Percentiles rank a stretch among this genome's conserved stretches.
phyloP scores from a whole-genome alignment of 2,797 vertebrate species.

The Arremon aurantiirostris region DNA sequence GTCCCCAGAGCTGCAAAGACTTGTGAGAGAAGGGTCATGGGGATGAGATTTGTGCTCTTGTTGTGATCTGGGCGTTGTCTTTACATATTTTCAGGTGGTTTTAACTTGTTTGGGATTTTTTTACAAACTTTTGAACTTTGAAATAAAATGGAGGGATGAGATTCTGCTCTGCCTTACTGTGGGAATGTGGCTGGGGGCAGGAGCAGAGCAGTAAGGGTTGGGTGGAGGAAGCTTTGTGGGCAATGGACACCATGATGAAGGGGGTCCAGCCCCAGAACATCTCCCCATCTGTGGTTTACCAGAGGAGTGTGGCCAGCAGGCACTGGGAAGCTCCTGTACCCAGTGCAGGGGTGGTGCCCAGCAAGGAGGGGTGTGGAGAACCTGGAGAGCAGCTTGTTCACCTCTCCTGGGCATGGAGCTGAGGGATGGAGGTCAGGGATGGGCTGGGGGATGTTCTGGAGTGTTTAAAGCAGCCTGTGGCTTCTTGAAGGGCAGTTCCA shows the following conservation, averaged over 20 bases:
- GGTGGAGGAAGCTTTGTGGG: not conserved
- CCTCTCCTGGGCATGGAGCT: accelerated
- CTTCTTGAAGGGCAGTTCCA: not conserved
- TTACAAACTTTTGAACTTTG: not conserved
- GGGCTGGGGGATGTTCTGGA: not conserved
- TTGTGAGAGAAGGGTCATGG: not conserved
- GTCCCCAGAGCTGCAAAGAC: not conserved
- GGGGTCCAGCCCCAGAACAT: not conserved
- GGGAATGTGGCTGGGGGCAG: not conserved
- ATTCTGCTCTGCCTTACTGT: not conserved
- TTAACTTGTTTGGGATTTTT: not conserved
- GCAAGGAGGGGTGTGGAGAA: not conserved
- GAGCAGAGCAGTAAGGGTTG: accelerated
- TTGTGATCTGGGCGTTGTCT: accelerated
- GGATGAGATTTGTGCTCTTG: not conserved
- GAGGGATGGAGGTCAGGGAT: not conserved
- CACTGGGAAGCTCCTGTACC: not conserved
- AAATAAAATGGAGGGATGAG: conserved; percentile 19
- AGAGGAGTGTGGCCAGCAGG: not conserved
- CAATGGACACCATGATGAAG: accelerated
- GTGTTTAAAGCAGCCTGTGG: not conserved
- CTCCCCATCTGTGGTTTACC: accelerated
- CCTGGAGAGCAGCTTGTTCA: accelerated
- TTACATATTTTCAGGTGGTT: not conserved
- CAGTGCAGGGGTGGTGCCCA: no score